Evolutionary conservation across 2,888 invertebrate species (phyloP).

Genomic region (Tipula vernalis): DNA sequence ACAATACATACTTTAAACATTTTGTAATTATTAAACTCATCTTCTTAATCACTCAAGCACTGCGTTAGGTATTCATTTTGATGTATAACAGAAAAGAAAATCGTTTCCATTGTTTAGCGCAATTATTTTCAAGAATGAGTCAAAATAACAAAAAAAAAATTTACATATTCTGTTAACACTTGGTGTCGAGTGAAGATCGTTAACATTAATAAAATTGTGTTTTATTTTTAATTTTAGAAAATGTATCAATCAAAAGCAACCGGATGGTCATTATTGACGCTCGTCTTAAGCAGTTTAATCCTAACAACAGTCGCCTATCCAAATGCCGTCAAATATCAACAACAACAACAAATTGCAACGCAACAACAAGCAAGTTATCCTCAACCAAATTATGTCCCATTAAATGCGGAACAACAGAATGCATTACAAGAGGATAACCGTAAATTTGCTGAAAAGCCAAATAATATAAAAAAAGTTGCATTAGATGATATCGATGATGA

Average conservation of each 20-base stretch:
- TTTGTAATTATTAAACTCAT: background rate
- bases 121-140: background rate
- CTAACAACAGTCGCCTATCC: constrained; percentile 58
- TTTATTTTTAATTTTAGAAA: constrained; percentile 25
- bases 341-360: constrained; percentile 17
- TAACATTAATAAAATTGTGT: constrained; percentile 6
- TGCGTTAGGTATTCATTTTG: background rate
- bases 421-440: constrained; percentile 45
- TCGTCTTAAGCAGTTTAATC: constrained; percentile 53
- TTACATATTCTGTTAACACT: background rate
- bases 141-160: background rate
- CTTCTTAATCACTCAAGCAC: background rate
- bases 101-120: background rate
- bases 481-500: constrained; percentile 73
- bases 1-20: background rate
- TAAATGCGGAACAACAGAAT: constrained; percentile 24
- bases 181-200: background rate
- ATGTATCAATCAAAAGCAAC: constrained; percentile 51
- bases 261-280: constrained; percentile 56
- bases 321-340: constrained; percentile 26
- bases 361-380: constrained; percentile 18
- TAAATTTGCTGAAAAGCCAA: constrained; percentile 82
- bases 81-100: background rate
- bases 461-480: constrained; percentile 77
- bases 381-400: constrained; percentile 20